phyloP scores from a whole-genome alignment of 2,113 vertebrate genomes.

The Uropsilus gracilis region DNA sequence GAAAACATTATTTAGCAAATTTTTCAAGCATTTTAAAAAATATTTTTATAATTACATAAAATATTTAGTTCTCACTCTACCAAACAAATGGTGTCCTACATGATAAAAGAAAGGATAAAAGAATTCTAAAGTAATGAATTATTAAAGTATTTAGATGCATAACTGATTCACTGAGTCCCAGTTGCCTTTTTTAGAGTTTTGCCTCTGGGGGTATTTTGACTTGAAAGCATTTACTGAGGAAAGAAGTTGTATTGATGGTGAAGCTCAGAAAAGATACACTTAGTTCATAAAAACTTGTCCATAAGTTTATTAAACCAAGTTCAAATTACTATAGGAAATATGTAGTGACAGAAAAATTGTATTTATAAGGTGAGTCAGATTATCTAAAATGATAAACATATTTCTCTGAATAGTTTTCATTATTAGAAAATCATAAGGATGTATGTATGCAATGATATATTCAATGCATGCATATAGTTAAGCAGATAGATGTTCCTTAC shows the following conservation, averaged over 20 bases:
- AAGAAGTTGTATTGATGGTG: background rate
- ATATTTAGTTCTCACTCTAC: background rate
- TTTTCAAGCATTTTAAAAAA: background rate
- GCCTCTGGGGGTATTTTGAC: conserved; percentile 6
- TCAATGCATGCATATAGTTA: background rate
- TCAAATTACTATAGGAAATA: background rate
- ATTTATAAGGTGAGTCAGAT: background rate
- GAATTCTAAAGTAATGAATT: conserved; percentile 27
- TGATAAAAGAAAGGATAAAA: background rate
- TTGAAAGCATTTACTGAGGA: conserved; percentile 45
- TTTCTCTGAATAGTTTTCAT: background rate
- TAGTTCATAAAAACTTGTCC: background rate
- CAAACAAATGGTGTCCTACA: background rate
- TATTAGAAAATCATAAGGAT: background rate
- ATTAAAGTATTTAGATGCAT: conserved; percentile 49
- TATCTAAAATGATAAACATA: background rate
- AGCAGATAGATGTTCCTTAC: background rate
- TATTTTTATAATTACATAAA: conserved; percentile 3
- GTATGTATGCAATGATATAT: background rate
- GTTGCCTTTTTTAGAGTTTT: conserved; percentile 17
- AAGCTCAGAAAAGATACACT: background rate
- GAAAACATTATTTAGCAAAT: background rate
- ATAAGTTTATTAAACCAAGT: background rate
- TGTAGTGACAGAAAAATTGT: background rate
- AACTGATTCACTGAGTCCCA: background rate